phyloP scores from a whole-genome alignment of 2,888 invertebrate genomes.

The Rotaria macrura region DNA sequence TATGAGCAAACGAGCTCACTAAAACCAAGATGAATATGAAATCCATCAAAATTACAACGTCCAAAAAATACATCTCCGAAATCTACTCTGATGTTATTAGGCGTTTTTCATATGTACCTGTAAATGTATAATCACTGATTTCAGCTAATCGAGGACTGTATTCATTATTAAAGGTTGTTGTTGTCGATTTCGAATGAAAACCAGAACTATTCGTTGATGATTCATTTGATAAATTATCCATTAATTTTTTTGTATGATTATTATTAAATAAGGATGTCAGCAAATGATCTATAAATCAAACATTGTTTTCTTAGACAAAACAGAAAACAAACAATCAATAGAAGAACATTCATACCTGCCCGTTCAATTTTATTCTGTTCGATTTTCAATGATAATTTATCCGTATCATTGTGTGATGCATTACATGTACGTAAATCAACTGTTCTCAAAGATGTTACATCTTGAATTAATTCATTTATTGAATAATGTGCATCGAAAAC shows the following conservation, averaged over 20 bases:
- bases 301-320: neutral
- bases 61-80: no score
- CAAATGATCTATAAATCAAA: neutral
- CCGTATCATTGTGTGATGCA: neutral
- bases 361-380: neutral
- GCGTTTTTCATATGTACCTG: neutral
- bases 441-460: neutral
- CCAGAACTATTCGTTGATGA: constrained; percentile 6
- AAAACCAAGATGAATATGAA: no score
- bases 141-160: constrained; percentile 1
- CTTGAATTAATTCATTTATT: neutral
- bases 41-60: no score
- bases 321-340: neutral
- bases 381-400: neutral
- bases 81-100: no score
- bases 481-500: constrained; percentile 9
- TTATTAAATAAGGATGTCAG: neutral
- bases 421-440: neutral
- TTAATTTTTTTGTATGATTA: neutral
- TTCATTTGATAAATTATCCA: constrained; percentile 6
- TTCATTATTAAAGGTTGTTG: constrained; percentile 16
- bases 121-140: neutral
- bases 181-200: constrained; percentile 13
- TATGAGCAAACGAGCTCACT: no score
- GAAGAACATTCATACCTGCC: neutral